Evolutionary conservation across 2,888 invertebrate species (phyloP).

Genomic region (Brenthis hecate): DNA sequence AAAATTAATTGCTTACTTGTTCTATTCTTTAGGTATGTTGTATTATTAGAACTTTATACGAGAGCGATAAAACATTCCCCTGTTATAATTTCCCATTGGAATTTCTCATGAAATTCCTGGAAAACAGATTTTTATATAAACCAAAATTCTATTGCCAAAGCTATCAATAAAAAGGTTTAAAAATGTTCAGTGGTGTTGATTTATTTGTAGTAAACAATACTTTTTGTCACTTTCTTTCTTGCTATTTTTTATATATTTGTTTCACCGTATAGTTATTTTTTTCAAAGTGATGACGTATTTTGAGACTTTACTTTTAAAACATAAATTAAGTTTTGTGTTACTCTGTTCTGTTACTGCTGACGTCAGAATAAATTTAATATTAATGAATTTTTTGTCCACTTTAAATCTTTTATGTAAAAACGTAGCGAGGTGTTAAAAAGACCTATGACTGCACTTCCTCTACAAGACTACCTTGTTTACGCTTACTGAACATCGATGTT

Average conservation of each 20-base stretch:
- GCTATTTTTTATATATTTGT: conserved; percentile 1
- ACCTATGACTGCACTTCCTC: conserved; percentile 18
- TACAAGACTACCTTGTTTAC: conserved; percentile 14
- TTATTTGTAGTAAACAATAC: not conserved
- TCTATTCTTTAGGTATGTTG: too few species aligned
- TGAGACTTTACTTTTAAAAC: too few species aligned
- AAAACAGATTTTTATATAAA: too few species aligned
- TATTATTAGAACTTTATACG: too few species aligned
- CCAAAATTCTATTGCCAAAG: too few species aligned
- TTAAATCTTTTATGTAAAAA: conserved; percentile 1
- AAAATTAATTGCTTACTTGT: too few species aligned
- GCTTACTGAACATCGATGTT: conserved; percentile 32
- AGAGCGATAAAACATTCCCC: too few species aligned
- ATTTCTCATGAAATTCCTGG: too few species aligned
- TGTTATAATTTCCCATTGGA: too few species aligned
- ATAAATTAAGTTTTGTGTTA: too few species aligned
- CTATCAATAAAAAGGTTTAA: not conserved
- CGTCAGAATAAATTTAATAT: conserved; percentile 14
- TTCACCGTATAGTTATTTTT: not conserved
- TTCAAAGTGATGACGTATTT: too few species aligned
- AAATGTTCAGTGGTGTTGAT: not conserved
- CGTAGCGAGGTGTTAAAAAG: conserved; percentile 15
- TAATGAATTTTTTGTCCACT: conserved; percentile 9
- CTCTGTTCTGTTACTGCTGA: not conserved
- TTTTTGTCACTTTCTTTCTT: not conserved